These are phyloP conservation scores for Protobothrops mucrosquamatus DNA, from an alignment of 2,113 vertebrate species.

Conservation along the genomic window DNA sequence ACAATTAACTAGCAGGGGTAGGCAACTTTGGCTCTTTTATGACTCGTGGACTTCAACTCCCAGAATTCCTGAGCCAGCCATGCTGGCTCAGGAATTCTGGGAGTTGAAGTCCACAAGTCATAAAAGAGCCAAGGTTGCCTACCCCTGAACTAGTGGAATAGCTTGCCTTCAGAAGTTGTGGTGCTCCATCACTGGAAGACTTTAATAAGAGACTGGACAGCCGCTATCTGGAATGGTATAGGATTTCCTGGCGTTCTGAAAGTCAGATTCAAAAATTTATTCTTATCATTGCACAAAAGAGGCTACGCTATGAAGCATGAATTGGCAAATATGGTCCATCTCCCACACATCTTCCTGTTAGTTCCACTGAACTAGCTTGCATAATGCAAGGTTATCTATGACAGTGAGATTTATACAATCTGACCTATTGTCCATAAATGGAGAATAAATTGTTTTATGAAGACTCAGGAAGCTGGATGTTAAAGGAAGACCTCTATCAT, in stretches of 20 bases:
- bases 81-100: too few relatives aligned
- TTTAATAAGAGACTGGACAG: not conserved
- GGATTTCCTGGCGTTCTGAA: not conserved
- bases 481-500: not conserved
- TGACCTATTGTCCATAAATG: not conserved
- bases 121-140: too few relatives aligned
- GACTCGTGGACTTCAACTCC: too few relatives aligned
- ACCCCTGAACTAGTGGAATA: too few relatives aligned
- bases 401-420: not conserved
- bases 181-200: not conserved
- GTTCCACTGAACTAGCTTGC: slow-evolving; percentile 6
- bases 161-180: too few relatives aligned
- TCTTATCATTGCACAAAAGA: not conserved
- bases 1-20: too few relatives aligned
- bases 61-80: too few relatives aligned
- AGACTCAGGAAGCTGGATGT: not conserved
- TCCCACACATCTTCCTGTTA: slow-evolving; percentile 10
- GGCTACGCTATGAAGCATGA: not conserved
- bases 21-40: too few relatives aligned
- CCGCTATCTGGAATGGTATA: not conserved
- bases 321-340: not conserved
- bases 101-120: too few relatives aligned
- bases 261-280: slow-evolving; percentile 13
- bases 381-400: not conserved
- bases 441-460: not conserved